Evolutionary conservation across 2,888 invertebrate genomes (phyloP).

Genomic region (Drepanosiphum platanoidis): DNA sequence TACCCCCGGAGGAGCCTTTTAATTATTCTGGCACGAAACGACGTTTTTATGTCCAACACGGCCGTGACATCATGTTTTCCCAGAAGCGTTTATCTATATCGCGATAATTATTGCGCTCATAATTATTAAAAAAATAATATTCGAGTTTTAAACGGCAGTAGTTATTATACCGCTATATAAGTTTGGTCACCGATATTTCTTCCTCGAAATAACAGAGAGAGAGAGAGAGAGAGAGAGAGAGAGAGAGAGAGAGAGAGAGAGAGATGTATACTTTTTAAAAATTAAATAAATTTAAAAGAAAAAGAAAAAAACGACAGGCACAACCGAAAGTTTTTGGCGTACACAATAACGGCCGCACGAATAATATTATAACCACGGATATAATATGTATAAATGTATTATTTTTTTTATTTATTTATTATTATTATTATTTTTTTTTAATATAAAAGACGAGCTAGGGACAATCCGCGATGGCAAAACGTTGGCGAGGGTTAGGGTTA

Average conservation of each 20-base stretch:
- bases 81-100: conserved; percentile 25
- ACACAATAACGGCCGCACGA: conserved; percentile 23
- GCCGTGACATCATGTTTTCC: conserved; percentile 47
- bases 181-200: neutral
- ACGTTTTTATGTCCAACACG: conserved; percentile 50
- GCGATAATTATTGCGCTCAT: conserved; percentile 18
- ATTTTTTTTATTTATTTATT: conserved; percentile 19
- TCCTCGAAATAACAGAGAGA: neutral
- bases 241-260: no score
- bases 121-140: neutral
- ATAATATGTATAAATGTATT: conserved; percentile 34
- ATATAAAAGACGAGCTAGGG: conserved; percentile 54
- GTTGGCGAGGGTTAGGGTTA: conserved; percentile 23
- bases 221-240: no score
- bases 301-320: conserved; percentile 6
- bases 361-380: conserved; percentile 32
- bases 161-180: neutral
- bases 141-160: conserved; percentile 10
- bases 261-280: neutral
- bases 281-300: conserved; percentile 34
- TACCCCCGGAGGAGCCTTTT: neutral
- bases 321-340: conserved; percentile 15
- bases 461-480: conserved; percentile 51
- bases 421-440: no score
- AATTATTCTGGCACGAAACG: conserved; percentile 48